Conservation (phyloP, 2,797 vertebrate species). For the Protosalanx chinensis region DNA sequence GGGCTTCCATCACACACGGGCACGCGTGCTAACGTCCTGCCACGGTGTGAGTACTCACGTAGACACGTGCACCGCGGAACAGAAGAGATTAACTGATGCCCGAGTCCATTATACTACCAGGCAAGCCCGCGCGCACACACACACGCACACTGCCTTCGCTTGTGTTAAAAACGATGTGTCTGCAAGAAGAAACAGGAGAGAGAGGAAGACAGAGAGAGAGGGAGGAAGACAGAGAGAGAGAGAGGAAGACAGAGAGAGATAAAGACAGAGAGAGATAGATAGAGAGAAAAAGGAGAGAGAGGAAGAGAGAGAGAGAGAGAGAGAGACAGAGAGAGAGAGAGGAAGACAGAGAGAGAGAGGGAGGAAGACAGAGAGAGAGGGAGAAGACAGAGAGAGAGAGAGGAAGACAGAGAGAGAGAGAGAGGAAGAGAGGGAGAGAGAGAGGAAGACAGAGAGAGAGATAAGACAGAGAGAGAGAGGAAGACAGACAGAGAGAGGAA, state of each 20-base stretch:
- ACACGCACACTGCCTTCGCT: constrained; percentile 6
- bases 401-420: background rate
- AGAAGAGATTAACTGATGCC: background rate
- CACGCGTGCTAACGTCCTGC: background rate
- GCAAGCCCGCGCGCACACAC: constrained; percentile 4
- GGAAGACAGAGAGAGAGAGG: background rate
- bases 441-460: background rate
- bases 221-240: background rate
- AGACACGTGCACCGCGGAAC: background rate
- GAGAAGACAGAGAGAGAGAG: background rate
- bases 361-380: background rate
- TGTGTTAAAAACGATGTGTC: background rate
- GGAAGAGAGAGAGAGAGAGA: background rate
- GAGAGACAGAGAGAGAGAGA: background rate
- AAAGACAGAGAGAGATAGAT: too few relatives aligned
- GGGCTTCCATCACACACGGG: constrained; percentile 1
- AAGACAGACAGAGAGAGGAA: background rate
- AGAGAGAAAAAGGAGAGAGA: background rate
- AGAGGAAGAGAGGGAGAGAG: too few relatives aligned
- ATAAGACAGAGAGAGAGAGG: too few relatives aligned
- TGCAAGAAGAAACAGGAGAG: background rate
- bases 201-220: background rate
- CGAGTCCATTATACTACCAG: background rate
- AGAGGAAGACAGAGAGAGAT: background rate
- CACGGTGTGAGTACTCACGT: background rate